Conservation (phyloP, 2,888 invertebrate species). For the Cinara cedri region DNA sequence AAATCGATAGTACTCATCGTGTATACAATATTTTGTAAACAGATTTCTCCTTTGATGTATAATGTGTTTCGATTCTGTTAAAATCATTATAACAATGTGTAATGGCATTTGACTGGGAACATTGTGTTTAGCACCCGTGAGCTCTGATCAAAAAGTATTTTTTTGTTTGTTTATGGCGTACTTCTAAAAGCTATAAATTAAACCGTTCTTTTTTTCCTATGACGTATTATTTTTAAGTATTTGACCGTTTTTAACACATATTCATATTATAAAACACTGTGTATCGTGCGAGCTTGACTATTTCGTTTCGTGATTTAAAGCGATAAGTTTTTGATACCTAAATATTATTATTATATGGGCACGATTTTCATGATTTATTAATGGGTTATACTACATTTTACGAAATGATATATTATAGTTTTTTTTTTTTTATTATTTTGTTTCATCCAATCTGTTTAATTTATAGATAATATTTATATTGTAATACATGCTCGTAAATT, state of each 20-base stretch:
- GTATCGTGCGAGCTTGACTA: background rate
- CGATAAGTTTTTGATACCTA: conserved; percentile 24
- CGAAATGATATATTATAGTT: background rate
- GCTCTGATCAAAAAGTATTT: background rate
- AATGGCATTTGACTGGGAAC: no score
- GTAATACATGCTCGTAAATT: background rate
- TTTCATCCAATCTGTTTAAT: background rate
- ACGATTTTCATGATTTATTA: conserved; percentile 5
- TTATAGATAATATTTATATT: background rate
- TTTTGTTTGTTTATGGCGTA: conserved; percentile 2
- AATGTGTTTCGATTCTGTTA: background rate
- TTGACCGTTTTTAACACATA: conserved; percentile 16
- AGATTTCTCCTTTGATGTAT: background rate
- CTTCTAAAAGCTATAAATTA: conserved; percentile 25
- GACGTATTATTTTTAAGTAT: background rate
- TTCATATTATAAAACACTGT: no score
- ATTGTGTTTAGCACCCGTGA: no score
- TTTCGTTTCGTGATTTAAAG: conserved; percentile 21
- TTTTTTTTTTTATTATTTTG: background rate
- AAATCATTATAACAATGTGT: background rate
- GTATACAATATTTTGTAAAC: no score
- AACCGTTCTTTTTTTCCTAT: background rate
- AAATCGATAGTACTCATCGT: no score
- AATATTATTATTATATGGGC: background rate
- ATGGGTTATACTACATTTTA: background rate